Evolutionary conservation across 2,888 invertebrate species (phyloP).

Genomic region (Caenorhabditis sinica): DNA sequence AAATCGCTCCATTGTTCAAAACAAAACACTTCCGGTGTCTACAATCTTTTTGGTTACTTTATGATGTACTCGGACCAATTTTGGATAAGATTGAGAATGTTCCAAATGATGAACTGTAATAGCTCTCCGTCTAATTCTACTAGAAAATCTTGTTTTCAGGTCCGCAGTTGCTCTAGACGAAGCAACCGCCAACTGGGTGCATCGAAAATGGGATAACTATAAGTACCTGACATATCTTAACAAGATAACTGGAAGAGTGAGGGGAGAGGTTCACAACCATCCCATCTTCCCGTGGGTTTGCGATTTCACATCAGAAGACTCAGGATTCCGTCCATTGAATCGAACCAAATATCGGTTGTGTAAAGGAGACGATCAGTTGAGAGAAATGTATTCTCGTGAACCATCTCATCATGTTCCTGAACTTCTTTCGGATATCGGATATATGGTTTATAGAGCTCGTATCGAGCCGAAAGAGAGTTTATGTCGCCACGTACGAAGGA

Average conservation of each 20-base stretch:
- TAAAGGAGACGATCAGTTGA: conserved; percentile 96
- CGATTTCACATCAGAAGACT: conserved; percentile 89
- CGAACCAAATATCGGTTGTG: conserved; percentile 96
- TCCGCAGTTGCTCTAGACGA: conserved; percentile 59
- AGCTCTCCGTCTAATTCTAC: neutral
- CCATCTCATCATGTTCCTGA: conserved; percentile 95
- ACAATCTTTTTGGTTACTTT: conserved; percentile 52
- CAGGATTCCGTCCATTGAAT: conserved; percentile 93
- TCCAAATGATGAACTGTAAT: neutral
- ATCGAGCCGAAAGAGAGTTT: conserved; percentile 89
- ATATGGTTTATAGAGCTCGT: conserved; percentile 95
- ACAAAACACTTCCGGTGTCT: conserved; percentile 48
- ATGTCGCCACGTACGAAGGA: conserved; percentile 91
- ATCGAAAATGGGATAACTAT: conserved; percentile 92
- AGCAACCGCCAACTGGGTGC: conserved; percentile 88
- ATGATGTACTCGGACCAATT: conserved; percentile 52
- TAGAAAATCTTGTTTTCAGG: neutral
- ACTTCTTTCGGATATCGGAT: conserved; percentile 96
- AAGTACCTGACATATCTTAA: conserved; percentile 95
- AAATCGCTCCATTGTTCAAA: conserved; percentile 40
- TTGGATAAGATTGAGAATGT: conserved; percentile 8
- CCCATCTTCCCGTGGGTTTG: conserved; percentile 98
- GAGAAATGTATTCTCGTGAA: conserved; percentile 71
- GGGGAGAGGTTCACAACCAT: conserved; percentile 89
- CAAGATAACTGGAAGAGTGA: conserved; percentile 83